A percentile compares a stretch with the other conserved stretches of the same genome.
phyloP scores from a whole-genome alignment of 2,888 invertebrate genomes.

The Polyommatus iphigenia region DNA sequence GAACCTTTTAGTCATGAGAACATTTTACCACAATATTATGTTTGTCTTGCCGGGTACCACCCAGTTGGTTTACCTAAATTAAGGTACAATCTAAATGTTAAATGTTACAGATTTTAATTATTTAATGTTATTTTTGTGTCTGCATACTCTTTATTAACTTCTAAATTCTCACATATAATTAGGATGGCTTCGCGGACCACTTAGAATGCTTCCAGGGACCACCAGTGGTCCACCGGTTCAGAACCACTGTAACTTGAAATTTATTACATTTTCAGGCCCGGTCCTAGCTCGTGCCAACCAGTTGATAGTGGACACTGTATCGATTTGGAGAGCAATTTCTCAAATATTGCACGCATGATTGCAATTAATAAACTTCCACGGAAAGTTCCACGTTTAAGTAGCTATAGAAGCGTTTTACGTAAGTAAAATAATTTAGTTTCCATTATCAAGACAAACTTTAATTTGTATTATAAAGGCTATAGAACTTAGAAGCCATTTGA shows the following conservation, averaged over 20 bases:
- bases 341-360: conserved; percentile 36
- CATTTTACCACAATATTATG: too few species aligned
- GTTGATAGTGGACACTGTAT: conserved; percentile 25
- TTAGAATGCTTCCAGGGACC: too few species aligned
- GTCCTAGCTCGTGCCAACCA: conserved; percentile 31
- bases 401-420: conserved; percentile 6
- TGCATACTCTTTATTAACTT: too few species aligned
- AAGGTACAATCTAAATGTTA: too few species aligned
- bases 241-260: background rate
- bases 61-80: too few species aligned
- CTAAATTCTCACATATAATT: too few species aligned
- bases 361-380: conserved; percentile 39
- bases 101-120: too few species aligned
- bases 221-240: too few species aligned
- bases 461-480: background rate
- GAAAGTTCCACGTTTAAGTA: background rate
- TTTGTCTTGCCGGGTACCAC: too few species aligned
- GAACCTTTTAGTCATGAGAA: too few species aligned
- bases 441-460: background rate
- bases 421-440: background rate
- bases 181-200: too few species aligned
- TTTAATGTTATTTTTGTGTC: too few species aligned
- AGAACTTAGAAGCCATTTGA: background rate
- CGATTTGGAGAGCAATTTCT: conserved; percentile 31
- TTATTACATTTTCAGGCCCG: conserved; percentile 21